Conservation (phyloP, 1,140 invertebrate species). For the Littorina saxatilis region DNA sequence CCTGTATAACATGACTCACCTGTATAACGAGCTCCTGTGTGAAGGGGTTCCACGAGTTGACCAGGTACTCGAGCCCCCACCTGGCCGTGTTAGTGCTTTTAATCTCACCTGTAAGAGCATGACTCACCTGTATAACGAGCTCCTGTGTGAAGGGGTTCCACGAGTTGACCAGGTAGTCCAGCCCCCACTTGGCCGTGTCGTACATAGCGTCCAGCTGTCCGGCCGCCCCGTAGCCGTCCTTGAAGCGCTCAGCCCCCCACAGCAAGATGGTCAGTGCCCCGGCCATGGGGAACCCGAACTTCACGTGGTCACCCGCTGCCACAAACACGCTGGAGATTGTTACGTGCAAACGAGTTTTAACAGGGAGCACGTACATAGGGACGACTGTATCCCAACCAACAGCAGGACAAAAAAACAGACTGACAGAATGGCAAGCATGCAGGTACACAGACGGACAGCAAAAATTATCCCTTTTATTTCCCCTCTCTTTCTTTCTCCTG, state of each 20-base stretch:
- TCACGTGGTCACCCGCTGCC: conserved; percentile 82
- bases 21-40: conserved; percentile 50
- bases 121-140: conserved; percentile 52
- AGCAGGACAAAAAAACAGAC: too few species aligned
- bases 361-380: too few species aligned
- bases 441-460: too few species aligned
- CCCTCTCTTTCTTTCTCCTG: too few species aligned
- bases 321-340: too few species aligned
- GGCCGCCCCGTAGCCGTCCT: conserved; percentile 75
- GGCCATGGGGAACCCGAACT: conserved; percentile 82
- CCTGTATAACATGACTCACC: too few species aligned
- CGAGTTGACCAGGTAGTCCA: conserved; percentile 81
- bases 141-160: conserved; percentile 45
- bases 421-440: too few species aligned
- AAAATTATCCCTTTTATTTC: too few species aligned
- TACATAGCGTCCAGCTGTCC: conserved; percentile 75
- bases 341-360: too few species aligned
- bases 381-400: too few species aligned
- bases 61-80: conserved; percentile 82
- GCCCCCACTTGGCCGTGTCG: conserved; percentile 77
- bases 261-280: conserved; percentile 79
- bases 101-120: too few species aligned
- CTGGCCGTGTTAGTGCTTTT: conserved; percentile 64
- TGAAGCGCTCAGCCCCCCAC: conserved; percentile 79
- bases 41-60: conserved; percentile 74